A percentile compares a stretch with the other conserved stretches of the same genome.
Conservation (phyloP, 2,113 vertebrate genomes). For the Engraulis encrasicolus region DNA sequence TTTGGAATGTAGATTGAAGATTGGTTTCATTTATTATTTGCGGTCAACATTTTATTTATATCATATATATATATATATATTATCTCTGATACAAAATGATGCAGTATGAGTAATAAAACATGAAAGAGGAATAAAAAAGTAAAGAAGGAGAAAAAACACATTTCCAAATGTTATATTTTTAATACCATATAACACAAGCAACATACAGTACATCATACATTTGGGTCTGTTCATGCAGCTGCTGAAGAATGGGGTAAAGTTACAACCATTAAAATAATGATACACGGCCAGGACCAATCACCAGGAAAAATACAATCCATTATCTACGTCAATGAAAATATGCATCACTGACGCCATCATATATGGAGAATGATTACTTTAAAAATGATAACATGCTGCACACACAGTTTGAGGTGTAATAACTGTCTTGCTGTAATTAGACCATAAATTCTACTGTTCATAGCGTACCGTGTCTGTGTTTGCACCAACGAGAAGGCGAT, state of each 20-base stretch:
- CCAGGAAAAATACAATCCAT: background rate
- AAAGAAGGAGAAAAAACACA: no score
- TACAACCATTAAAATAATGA: background rate
- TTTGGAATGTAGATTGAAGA: no score
- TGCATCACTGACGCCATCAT: background rate
- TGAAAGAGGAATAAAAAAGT: no score
- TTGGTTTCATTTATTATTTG: no score
- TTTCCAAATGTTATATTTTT: background rate
- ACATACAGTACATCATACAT: no score
- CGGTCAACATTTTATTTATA: no score
- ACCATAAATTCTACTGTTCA: constrained; percentile 7
- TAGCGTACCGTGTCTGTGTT: background rate
- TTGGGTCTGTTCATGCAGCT: background rate
- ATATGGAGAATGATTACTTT: background rate
- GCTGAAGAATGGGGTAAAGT: background rate
- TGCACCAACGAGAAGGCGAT: background rate
- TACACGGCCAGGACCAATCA: background rate
- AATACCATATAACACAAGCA: no score
- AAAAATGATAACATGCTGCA: background rate
- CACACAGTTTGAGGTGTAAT: background rate
- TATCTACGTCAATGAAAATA: constrained; percentile 9
- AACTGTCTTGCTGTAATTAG: background rate
- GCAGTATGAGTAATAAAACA: no score
- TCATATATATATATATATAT: no score
- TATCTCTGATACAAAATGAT: no score